Evolutionary conservation across 2,797 vertebrate species (phyloP).

Genomic region (Coendou prehensilis): DNA sequence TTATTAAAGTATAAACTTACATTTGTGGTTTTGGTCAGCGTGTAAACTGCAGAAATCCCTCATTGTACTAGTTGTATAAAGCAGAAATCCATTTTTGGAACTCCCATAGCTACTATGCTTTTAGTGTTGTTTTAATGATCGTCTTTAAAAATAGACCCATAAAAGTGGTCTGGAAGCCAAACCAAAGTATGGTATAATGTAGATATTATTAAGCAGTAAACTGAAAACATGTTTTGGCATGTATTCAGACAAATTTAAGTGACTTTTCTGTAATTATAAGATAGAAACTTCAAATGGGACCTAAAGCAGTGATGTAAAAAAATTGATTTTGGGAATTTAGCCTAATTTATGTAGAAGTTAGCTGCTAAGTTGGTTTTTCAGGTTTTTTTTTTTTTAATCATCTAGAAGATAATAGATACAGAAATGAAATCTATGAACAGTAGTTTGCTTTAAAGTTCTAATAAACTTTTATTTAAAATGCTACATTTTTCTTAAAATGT

Average conservation of each 20-base stretch:
- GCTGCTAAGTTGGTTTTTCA: slow-evolving; percentile 85
- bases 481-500: slow-evolving; percentile 87
- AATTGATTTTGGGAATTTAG: slow-evolving; percentile 82
- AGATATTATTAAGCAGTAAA: slow-evolving; percentile 83
- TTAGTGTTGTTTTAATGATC: slow-evolving; percentile 85
- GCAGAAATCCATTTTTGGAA: slow-evolving; percentile 82
- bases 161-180: slow-evolving; percentile 87
- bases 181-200: slow-evolving; percentile 87
- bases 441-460: slow-evolving; percentile 88
- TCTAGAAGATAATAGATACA: slow-evolving; percentile 85
- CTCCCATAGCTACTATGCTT: slow-evolving; percentile 84
- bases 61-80: slow-evolving; percentile 83
- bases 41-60: slow-evolving; percentile 87
- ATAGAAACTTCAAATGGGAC: slow-evolving; percentile 84
- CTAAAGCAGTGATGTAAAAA: slow-evolving; percentile 85
- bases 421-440: slow-evolving; percentile 85
- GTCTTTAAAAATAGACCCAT: slow-evolving; percentile 82
- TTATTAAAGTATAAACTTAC: slow-evolving; percentile 89
- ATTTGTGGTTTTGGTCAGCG: slow-evolving; percentile 88
- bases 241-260: slow-evolving; percentile 85
- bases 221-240: slow-evolving; percentile 82
- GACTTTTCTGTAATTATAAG: slow-evolving; percentile 85
- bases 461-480: slow-evolving; percentile 84
- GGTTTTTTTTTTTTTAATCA: slow-evolving; percentile 75
- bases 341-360: slow-evolving; percentile 84